phyloP scores from a whole-genome alignment of 2,113 vertebrate genomes.

The Acrocephalus arundinaceus region DNA sequence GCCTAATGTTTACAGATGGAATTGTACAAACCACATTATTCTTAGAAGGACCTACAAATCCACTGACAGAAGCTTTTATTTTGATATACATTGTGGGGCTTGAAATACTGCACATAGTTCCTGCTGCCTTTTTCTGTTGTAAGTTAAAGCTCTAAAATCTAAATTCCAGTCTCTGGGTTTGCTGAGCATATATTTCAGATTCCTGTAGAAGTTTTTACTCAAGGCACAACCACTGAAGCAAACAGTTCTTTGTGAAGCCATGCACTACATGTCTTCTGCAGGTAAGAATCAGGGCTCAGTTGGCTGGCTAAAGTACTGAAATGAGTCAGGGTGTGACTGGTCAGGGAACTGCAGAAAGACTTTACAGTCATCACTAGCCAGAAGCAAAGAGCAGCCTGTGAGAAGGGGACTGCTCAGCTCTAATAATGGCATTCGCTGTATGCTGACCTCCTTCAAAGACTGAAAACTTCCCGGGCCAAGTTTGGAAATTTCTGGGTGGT shows the following conservation, averaged over 20 bases:
- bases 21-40: not conserved
- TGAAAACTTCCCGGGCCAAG: not conserved
- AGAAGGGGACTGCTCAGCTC: not conserved
- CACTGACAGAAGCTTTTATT: not conserved
- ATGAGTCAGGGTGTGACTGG: not conserved
- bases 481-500: not conserved
- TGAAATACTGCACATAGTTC: not conserved
- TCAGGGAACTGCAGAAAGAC: not conserved
- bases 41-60: not conserved
- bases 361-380: not conserved
- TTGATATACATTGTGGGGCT: not conserved
- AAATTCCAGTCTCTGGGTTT: not conserved
- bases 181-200: not conserved
- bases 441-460: not conserved
- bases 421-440: rapidly evolving
- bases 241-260: not conserved
- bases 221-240: not conserved
- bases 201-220: not conserved
- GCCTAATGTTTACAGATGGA: not conserved
- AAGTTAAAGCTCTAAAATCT: not conserved
- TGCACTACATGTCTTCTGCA: rapidly evolving
- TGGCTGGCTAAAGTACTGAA: not conserved
- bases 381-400: not conserved
- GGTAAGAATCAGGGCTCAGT: not conserved
- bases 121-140: not conserved